A percentile compares a stretch with the other conserved stretches of the same genome.
Evolutionary conservation across 2,888 invertebrate genomes (phyloP).

Genomic region (Linnaemya tessellans): DNA sequence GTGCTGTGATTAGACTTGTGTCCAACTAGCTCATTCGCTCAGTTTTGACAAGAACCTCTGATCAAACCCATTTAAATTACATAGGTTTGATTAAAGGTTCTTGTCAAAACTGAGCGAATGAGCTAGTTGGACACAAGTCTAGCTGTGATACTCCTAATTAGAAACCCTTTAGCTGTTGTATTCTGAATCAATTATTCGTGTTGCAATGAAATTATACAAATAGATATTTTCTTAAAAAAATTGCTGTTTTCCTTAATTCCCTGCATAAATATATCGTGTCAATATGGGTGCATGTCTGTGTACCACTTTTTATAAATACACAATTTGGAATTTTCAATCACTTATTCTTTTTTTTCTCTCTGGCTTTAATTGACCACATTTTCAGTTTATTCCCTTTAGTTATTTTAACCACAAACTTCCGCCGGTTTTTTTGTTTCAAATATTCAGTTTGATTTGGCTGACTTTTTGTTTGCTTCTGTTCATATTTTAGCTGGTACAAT

Average conservation of each 20-base stretch:
- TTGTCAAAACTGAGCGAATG: too few relatives aligned
- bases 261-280: neutral
- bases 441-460: conserved; percentile 9
- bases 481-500: conserved; percentile 35
- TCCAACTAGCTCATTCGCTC: too few relatives aligned
- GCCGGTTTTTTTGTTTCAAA: conserved; percentile 57
- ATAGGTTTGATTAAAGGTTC: too few relatives aligned
- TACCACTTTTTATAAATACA: conserved; percentile 2
- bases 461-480: conserved; percentile 16
- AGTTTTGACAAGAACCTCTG: too few relatives aligned
- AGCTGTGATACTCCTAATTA: too few relatives aligned
- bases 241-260: neutral
- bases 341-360: conserved; percentile 25
- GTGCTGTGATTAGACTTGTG: too few relatives aligned
- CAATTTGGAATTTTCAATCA: conserved; percentile 51
- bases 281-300: conserved; percentile 4
- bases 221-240: neutral
- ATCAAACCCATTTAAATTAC: too few relatives aligned
- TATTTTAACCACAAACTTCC: conserved; percentile 72
- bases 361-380: conserved; percentile 59
- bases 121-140: too few relatives aligned
- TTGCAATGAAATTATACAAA: too few relatives aligned
- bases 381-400: conserved; percentile 63
- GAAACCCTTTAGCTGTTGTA: too few relatives aligned
- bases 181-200: too few relatives aligned